Base-by-base conservation (phyloP, 2,888 invertebrate genomes). In the Rhyacophila evoluta region DNA sequence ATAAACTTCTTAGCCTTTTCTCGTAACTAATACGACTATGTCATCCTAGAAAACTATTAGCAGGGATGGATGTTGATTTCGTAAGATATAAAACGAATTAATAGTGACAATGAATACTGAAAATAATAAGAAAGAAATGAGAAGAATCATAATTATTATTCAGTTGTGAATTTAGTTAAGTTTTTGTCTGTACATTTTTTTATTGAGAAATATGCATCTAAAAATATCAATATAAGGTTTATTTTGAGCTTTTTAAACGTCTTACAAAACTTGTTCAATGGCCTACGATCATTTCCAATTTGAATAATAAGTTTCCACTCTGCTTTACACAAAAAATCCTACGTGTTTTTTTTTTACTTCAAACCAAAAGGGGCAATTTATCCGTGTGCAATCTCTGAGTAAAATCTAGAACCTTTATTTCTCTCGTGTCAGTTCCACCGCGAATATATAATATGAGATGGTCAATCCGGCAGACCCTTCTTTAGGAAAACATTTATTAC, bases 391-490 rank as follows among this genome's bases (percentile, higher is more conserved):
- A 55, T 55, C 55, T 55, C 25, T 8, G 55, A 55, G 55, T 55
- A 55, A 19, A 55, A 55, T 55, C 55, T 19, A 19, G 55, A 19
- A 55, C 55, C 55, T 55, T 55, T 55, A 55, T 55, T 55, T 55
- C 55, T 55, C 55, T 55, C 55, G 55, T 19, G 55, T 55, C 55
- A 55, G 55, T 55, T 19, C 55, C 25, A n/a, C 55, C 55, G 19
- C 55, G 55, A 55, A 55, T 55, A 55, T 55, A 55, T 55, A 55
- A 55, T 55, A 55, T 19, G 55, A 55, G 55, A 25, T 55, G 55
- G 55, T 55, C 55, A 55, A 55, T 55, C 55, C 55, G 10, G 15
- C 8, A 19, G 55, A 55, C 55, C 55, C 15, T 55, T 55, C 19
- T 55, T 25, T 39, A 25, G 8, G 25, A 55, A 55, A 55, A 55